Percentiles rank a stretch among this genome's conserved stretches.
Evolutionary conservation across 1,140 invertebrate genomes (phyloP).

Genomic region (Trinorchestia longiramus): DNA sequence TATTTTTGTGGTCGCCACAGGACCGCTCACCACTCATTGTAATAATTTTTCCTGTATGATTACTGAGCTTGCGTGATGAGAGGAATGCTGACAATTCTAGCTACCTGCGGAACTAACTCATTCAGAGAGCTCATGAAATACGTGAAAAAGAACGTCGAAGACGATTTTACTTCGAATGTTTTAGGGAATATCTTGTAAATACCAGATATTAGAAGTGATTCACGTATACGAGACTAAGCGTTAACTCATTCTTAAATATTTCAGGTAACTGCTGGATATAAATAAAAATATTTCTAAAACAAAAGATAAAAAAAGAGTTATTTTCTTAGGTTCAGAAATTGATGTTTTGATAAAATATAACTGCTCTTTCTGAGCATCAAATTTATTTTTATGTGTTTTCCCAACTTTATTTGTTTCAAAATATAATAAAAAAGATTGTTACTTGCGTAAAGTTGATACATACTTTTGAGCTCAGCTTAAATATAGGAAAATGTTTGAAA

Average conservation of each 20-base stretch:
- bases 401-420: background rate
- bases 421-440: background rate
- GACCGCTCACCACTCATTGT: background rate
- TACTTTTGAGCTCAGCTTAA: background rate
- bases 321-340: background rate
- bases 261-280: background rate
- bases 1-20: background rate
- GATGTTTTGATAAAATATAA: background rate
- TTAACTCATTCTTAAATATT: background rate
- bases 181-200: background rate
- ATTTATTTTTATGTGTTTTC: background rate
- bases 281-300: background rate
- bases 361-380: background rate
- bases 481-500: too few relatives aligned
- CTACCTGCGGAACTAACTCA: background rate
- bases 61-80: background rate
- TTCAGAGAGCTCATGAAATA: background rate
- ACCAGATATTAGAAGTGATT: background rate
- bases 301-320: background rate
- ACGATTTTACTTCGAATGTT: background rate
- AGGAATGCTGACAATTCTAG: background rate
- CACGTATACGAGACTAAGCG: background rate
- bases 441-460: background rate
- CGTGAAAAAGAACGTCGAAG: background rate
- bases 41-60: background rate